Conservation (phyloP, 53 echinoderm and acorn worm genomes). For the Echinometra lucunter region DNA sequence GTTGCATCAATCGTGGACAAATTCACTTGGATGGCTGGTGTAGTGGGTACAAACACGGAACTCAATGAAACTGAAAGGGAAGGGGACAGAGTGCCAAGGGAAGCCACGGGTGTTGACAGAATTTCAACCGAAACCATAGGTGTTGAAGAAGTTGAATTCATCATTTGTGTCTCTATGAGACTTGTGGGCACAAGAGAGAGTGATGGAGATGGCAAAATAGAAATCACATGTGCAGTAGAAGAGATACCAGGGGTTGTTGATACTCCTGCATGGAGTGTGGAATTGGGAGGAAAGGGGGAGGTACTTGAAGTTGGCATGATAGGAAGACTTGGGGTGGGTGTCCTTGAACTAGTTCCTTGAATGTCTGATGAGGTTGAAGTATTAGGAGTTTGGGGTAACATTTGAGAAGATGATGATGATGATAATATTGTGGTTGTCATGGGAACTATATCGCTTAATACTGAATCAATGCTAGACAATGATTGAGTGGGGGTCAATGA, state of each 20-base stretch:
- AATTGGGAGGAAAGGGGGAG: not conserved
- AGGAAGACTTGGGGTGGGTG: conserved; percentile 43
- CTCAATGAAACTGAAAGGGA: conserved; percentile 22
- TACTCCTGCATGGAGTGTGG: not conserved
- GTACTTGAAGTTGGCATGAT: not conserved
- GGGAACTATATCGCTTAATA: not conserved
- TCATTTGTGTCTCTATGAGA: not conserved
- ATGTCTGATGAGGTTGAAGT: not conserved
- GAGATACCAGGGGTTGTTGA: not conserved
- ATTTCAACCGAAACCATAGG: conserved; percentile 14
- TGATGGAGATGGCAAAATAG: conserved; percentile 25
- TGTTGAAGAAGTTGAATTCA: conserved; percentile 26
- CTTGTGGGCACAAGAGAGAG: not conserved
- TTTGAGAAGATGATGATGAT: not conserved
- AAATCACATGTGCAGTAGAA: not conserved
- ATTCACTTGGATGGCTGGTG: conserved; percentile 7
- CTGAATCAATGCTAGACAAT: not conserved
- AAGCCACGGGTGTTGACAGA: not conserved
- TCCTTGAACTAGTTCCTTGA: not conserved
- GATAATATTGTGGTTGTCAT: conserved; percentile 24
- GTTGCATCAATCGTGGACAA: conserved; percentile 21
- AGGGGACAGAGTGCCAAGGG: conserved; percentile 18
- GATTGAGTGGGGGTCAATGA: not conserved
- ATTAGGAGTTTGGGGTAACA: conserved; percentile 25
- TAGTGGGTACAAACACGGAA: conserved; percentile 15